phyloP scores from a whole-genome alignment of 2,113 vertebrate species.

The Tringa solitaria region DNA sequence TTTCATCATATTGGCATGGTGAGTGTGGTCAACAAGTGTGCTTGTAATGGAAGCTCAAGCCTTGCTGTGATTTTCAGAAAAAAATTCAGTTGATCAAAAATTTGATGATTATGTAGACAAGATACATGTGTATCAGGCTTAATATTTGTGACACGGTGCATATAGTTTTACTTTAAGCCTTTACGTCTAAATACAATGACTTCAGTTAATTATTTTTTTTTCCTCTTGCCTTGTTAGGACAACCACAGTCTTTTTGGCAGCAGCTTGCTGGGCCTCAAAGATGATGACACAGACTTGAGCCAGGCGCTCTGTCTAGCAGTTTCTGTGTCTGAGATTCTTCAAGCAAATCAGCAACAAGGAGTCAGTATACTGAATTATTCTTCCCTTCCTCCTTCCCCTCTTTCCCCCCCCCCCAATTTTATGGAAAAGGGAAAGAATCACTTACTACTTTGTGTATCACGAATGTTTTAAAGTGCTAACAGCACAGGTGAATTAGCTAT shows the following conservation, averaged over 20 bases:
- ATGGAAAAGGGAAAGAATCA: not conserved
- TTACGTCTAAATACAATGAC: not conserved
- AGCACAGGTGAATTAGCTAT: not conserved
- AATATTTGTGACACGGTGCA: not conserved
- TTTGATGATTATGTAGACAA: not conserved
- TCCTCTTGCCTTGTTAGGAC: slow-evolving; percentile 75
- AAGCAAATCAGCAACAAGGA: slow-evolving; percentile 95
- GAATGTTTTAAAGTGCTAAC: not conserved
- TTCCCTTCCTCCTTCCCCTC: not conserved
- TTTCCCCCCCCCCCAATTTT: fast-evolving
- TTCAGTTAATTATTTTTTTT: not conserved
- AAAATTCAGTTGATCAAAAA: not conserved
- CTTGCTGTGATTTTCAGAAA: not conserved
- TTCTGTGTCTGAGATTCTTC: slow-evolving; percentile 96
- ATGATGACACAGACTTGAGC: slow-evolving; percentile 94
- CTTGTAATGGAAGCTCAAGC: not conserved
- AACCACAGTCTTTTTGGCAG: slow-evolving; percentile 97
- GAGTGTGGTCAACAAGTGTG: not conserved
- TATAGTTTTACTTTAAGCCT: not conserved
- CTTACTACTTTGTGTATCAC: not conserved
- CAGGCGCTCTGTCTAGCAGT: slow-evolving; percentile 94
- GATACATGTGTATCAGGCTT: fast-evolving
- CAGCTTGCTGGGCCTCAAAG: slow-evolving; percentile 92
- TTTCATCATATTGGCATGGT: not conserved
- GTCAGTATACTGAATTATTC: slow-evolving; percentile 69